Conservation (phyloP, 2,797 vertebrate species). For the Microctenopoma lineatum region DNA sequence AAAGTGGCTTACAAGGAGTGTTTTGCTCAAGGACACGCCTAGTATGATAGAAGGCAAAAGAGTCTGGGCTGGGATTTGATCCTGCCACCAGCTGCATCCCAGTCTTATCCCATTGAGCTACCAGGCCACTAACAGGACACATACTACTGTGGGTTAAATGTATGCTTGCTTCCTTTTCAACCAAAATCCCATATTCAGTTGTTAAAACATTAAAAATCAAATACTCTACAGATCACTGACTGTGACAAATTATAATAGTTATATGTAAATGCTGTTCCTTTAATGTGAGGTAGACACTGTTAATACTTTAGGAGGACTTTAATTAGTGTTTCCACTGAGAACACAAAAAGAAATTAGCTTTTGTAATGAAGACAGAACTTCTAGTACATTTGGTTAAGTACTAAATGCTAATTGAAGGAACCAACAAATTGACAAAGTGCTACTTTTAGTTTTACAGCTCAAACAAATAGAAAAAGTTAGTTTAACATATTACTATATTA, state of each 20-base stretch:
- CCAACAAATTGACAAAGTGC: conserved; percentile 9
- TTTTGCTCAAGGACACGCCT: no score
- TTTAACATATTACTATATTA: no score
- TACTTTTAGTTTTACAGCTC: neutral
- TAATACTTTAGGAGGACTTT: conserved; percentile 25
- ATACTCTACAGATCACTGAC: neutral
- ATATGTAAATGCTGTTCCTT: neutral
- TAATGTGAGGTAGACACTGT: neutral
- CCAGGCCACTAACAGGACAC: no score
- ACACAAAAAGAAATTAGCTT: conserved; percentile 10
- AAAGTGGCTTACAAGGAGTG: no score
- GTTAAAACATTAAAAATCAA: neutral
- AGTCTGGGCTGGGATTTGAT: no score
- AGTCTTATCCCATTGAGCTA: no score
- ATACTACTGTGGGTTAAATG: neutral
- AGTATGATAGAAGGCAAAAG: no score
- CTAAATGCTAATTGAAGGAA: conserved; percentile 17
- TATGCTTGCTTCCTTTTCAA: neutral
- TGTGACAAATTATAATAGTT: neutral
- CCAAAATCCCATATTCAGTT: neutral
- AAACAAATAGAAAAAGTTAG: no score
- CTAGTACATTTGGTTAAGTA: conserved; percentile 7
- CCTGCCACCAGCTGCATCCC: no score
- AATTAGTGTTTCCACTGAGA: conserved; percentile 16
- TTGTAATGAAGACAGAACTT: neutral